phyloP scores from a whole-genome alignment of 2,888 invertebrate genomes.

The Spisula solida region DNA sequence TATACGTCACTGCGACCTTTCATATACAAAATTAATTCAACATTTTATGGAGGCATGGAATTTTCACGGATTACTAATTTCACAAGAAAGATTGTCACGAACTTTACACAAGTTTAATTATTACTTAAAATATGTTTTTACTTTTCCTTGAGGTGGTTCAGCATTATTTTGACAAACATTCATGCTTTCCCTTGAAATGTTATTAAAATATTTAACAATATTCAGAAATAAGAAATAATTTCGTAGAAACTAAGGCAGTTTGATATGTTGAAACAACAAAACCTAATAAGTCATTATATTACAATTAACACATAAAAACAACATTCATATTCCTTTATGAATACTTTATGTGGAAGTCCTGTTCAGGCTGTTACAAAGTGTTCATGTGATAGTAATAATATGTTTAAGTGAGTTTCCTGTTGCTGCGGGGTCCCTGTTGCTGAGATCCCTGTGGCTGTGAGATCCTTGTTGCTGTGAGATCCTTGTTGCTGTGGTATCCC shows the following conservation, averaged over 20 bases:
- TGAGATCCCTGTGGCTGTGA: too few relatives aligned
- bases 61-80: background rate
- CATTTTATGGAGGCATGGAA: constrained; percentile 4
- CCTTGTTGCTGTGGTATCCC: background rate
- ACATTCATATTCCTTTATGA: too few relatives aligned
- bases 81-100: background rate
- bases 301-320: too few relatives aligned
- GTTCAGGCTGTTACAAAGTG: too few relatives aligned
- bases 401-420: too few relatives aligned
- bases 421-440: too few relatives aligned
- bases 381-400: too few relatives aligned
- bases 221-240: constrained; percentile 10
- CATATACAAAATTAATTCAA: constrained; percentile 4
- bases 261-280: background rate
- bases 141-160: background rate
- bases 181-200: background rate
- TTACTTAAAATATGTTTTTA: background rate
- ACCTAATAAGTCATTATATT: background rate
- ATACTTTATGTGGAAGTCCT: too few relatives aligned
- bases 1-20: background rate
- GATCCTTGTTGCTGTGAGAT: background rate
- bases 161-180: background rate
- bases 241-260: background rate
- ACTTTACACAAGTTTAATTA: background rate
- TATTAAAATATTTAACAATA: constrained; percentile 5